Evolutionary conservation across 2,888 invertebrate species (phyloP), one percentile per base, ranked within the genome.

Genomic region (Sinopyrophorus schimmeli): DNA sequence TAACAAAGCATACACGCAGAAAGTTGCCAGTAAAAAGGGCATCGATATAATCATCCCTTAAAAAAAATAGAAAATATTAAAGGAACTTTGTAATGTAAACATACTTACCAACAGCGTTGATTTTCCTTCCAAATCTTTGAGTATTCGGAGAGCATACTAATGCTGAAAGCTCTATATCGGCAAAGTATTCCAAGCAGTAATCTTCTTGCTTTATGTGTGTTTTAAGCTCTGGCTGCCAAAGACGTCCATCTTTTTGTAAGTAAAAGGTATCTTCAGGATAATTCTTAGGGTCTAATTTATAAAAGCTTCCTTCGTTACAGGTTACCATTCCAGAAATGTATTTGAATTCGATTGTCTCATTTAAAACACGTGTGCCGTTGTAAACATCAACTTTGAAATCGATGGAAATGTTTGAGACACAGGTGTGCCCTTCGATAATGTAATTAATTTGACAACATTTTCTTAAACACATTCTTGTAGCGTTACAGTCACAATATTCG

Each of bases 1-100:
- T 40, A 88, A 80, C 32, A 83, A 70, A 3, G 83, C 81, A 67
- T 89, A 89, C 1, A 88, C 85, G 28, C 85, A 59, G 55, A 89
- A 82, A 2, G 89, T 89, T 0, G 81, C 76, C 34, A 86, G 63
- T 26, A 89, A 78, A 59, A 89, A 89, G 2, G 87, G 87, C 43
- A 86, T 80, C 2, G 88, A 88, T 14, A 87, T 76, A 3, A 86
- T 70, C 69, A 88, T 80, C 39, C 86, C 87, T 84, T 71, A 5
- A 74, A 62, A 43, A 16, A 21, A n/a, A n/a, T n/a, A n/a, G n/a
- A n/a, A n/a, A n/a, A n/a, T n/a, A n/a, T n/a, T 10, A 38, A 35
- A 18, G 10, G 24, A n/a, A 9, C 24, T 24, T 12, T 28, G 9
- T 3, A 16, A 4, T 7, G 31, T 5, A 31, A 14, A 31, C 6